phyloP scores from a whole-genome alignment of 2,797 vertebrate species.

The Dermochelys coriacea region DNA sequence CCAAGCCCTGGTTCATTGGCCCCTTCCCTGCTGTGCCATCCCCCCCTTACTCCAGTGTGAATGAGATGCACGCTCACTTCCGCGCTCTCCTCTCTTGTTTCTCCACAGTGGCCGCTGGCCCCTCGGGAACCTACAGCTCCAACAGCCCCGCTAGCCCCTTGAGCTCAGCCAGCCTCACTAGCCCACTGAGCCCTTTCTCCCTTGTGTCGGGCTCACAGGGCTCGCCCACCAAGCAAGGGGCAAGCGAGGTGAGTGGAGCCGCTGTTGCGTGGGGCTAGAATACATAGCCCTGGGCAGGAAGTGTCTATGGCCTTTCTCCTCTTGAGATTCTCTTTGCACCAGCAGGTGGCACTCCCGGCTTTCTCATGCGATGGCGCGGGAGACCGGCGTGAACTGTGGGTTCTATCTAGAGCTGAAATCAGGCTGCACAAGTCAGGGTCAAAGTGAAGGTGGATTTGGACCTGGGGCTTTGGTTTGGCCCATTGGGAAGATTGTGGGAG shows the following conservation, averaged over 20 bases:
- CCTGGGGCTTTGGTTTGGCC: neutral
- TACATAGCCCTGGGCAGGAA: neutral
- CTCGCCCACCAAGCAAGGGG: slow-evolving; percentile 91
- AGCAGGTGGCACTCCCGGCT: neutral
- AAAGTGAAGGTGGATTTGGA: neutral
- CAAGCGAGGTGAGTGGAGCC: slow-evolving; percentile 88
- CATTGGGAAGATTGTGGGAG: neutral
- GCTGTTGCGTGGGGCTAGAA: neutral
- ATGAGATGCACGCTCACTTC: neutral
- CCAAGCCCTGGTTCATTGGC: neutral
- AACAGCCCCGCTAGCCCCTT: slow-evolving; percentile 97
- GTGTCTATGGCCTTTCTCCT: neutral
- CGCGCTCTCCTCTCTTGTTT: neutral
- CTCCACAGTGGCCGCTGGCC: slow-evolving; percentile 84
- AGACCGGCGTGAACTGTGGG: neutral
- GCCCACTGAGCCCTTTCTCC: slow-evolving; percentile 95
- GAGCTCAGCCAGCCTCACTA: slow-evolving; percentile 95
- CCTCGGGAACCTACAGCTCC: slow-evolving; percentile 92
- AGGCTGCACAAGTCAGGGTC: neutral
- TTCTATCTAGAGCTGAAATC: neutral
- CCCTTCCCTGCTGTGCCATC: neutral
- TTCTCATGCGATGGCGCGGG: neutral
- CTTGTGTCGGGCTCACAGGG: slow-evolving; percentile 91
- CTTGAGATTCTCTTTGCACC: neutral
- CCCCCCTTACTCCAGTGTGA: too few relatives aligned